phyloP scores from a whole-genome alignment of 2,113 vertebrate genomes.

The Hypanus sabinus region DNA sequence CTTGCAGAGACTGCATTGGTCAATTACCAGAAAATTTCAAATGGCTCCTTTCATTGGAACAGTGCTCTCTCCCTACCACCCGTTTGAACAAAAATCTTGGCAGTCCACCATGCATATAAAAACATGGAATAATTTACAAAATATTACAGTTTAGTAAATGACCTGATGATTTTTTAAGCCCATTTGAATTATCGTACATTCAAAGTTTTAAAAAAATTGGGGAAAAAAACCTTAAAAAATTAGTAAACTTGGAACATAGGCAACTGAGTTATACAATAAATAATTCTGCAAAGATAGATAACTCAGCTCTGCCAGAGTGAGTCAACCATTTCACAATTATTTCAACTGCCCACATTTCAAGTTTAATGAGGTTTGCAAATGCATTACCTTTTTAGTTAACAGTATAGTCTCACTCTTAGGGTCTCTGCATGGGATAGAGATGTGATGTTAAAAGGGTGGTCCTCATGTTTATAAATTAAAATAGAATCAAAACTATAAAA shows the following conservation, averaged over 20 bases:
- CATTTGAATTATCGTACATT: not conserved
- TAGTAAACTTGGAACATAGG: not conserved
- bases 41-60: not conserved
- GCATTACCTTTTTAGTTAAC: not conserved
- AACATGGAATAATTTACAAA: not conserved
- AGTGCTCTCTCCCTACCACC: not conserved
- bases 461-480: not conserved
- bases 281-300: not conserved
- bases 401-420: not conserved
- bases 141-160: not conserved
- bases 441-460: not conserved
- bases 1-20: not conserved
- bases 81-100: not conserved
- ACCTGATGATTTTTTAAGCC: not conserved
- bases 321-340: slow-evolving; percentile 6
- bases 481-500: slow-evolving; percentile 18
- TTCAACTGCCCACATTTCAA: not conserved
- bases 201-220: not conserved
- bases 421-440: not conserved
- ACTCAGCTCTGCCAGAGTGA: not conserved
- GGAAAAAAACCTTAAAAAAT: too few species aligned
- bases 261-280: not conserved
- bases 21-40: not conserved
- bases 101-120: not conserved
- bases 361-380: not conserved